Base-by-base conservation (phyloP, 2,797 vertebrate genomes). In the Molothrus aeneus region DNA sequence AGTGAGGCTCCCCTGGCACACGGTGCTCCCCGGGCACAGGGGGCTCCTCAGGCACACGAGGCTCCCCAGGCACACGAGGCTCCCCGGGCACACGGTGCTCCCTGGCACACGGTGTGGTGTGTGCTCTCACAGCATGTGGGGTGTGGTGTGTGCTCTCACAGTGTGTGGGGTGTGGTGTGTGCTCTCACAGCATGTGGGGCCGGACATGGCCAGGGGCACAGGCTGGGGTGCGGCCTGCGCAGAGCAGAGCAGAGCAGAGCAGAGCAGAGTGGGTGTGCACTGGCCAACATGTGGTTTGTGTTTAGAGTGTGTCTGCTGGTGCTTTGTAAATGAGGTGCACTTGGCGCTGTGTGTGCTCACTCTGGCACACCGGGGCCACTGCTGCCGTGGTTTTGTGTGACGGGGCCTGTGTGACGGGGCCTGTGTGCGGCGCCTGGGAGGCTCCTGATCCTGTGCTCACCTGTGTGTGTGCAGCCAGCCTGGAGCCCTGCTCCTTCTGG, bases 101-200 rank as follows among this genome's bases (percentile, higher is more conserved):
- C 50, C 28, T 8, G 7, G 16, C 50, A 17, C 32, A 11, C 0
- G 18, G 4, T 19, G 51, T 0, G 2, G 38, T 0, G 2, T 12
- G 21, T 6, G 56, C 70, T 48, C 3, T 6, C 1, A 0, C 28
- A 9, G 59, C 0, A 2, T 1, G 1, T 13, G 0, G 22, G 81
- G 32, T 22, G 54, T 0, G 2, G 38, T 0, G 2, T 9, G 19
- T 6, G 56, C 71, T 48, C 3, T 6, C 1, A 0, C 28, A 9
- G 59, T 0, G 2, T 1, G 1, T 13, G 0, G 19, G 80, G 29
- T 19, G 51, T 0, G 2, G 38, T 0, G 2, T 12, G 21, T 6
- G 56, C 70, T 48, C 3, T 6, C 1, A 0, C 28, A 9, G 59
- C 0, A 2, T 1, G 1, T 13, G 0, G 22, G 81, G 85, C 73